Evolutionary conservation across 2,888 invertebrate species (phyloP), one percentile per base, ranked within the genome.

Genomic region (Apamea epomidion): DNA sequence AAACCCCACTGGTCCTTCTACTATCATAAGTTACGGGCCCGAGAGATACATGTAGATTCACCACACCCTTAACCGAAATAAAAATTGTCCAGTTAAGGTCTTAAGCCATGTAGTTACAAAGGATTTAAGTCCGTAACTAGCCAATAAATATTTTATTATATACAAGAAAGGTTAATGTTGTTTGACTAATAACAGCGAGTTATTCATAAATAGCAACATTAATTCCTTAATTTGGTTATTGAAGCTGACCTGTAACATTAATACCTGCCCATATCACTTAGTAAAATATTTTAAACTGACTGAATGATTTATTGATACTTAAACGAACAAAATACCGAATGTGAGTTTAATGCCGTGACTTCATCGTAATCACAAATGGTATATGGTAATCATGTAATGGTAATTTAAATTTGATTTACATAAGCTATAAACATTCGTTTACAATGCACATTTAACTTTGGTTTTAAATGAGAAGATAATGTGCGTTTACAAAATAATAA

Each of bases 291-390:
- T 74, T 75, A 84, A 82, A 76, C 74, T 60, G 71, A 67, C 58
- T 25, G 51, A 81, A 85, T 85, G 90, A 90, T 89, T 90, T 90
- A 87, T 87, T 37, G 87, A 85, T 82, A 81, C 72, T 84, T 78
- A 86, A 84, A 86, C 76, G 71, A 73, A 69, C 69, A 75, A 86
- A 82, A 84, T 91, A 90, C 78, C 78, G 85, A 90, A 84, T 90
- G 89, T 90, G 73, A 88, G 83, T 82, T 87, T 88, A 90, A 90
- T 87, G 87, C 84, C 89, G 81, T 85, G 89, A 83, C 85, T 87
- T 78, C 79, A 64, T 75, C 79, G 81, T 81, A 82, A 89, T 90
- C 89, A 83, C 82, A 86, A 84, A 87, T 89, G 83, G 86, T 84
- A 84, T 90, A 90, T 90, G 88, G 87, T 90, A 89, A 90, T 87